Percentiles rank a stretch among this genome's conserved stretches.
Evolutionary conservation across 2,888 invertebrate species (phyloP).

Genomic region (Steinernema scapterisci): DNA sequence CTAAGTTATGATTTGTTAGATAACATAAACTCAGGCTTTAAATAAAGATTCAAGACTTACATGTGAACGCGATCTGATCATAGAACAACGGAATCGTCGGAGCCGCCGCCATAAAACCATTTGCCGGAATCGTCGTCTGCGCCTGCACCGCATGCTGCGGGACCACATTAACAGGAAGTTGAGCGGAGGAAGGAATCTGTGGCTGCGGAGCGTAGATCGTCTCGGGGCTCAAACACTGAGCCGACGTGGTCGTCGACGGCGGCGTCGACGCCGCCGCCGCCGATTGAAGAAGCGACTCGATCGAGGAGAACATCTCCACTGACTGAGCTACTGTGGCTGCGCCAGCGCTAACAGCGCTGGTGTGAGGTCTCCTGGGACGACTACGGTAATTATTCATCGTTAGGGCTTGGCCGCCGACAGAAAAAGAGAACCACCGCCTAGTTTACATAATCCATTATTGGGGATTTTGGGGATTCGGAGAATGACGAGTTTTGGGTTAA

Average conservation of each 20-base stretch:
- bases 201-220: constrained; percentile 9
- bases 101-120: neutral
- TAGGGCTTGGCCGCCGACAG: neutral
- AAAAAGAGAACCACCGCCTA: constrained; percentile 20
- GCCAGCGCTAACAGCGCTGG: neutral
- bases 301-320: constrained; percentile 19
- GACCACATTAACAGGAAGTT: neutral
- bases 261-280: neutral
- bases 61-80: constrained; percentile 23
- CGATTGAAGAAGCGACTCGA: constrained; percentile 23
- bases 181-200: neutral
- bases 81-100: constrained; percentile 21
- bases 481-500: no score
- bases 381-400: constrained; percentile 32
- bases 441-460: constrained; percentile 23
- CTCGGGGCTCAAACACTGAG: neutral
- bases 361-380: neutral
- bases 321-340: constrained; percentile 20
- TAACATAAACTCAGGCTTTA: no score
- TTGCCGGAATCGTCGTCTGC: neutral
- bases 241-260: neutral
- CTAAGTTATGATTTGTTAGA: no score
- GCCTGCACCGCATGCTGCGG: neutral
- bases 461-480: no score
- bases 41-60: constrained; percentile 9